phyloP scores from a whole-genome alignment of 2,888 invertebrate species.

The Stictocephala bisonia region DNA sequence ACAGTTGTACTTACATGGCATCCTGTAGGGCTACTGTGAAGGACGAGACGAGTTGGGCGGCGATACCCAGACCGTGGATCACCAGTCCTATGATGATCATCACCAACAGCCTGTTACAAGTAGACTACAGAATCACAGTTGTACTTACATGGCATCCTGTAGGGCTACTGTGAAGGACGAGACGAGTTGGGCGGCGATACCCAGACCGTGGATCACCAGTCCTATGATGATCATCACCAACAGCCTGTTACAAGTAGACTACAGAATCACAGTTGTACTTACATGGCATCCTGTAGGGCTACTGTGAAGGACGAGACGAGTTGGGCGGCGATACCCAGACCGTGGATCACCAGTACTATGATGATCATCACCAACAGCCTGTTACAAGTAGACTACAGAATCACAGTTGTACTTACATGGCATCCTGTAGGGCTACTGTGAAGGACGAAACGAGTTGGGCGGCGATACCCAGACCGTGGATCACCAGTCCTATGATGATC shows the following conservation, averaged over 20 bases:
- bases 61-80: conserved; percentile 84
- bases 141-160: conserved; percentile 83
- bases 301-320: conserved; percentile 89
- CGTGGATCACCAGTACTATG: conserved; percentile 79
- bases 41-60: conserved; percentile 85
- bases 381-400: too few species aligned
- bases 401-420: too few species aligned
- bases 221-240: conserved; percentile 77
- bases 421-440: conserved; percentile 82
- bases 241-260: too few species aligned
- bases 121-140: too few species aligned
- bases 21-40: conserved; percentile 86
- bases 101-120: conserved; percentile 75
- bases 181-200: conserved; percentile 85
- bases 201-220: conserved; percentile 82
- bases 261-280: too few species aligned
- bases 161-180: conserved; percentile 89
- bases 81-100: conserved; percentile 77
- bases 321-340: conserved; percentile 85
- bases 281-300: conserved; percentile 84
- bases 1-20: conserved; percentile 85
- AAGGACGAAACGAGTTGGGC: conserved; percentile 89
- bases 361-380: conserved; percentile 77
- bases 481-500: conserved; percentile 76
- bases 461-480: conserved; percentile 86